Evolutionary conservation across 2,888 invertebrate species (phyloP).

Genomic region (Cerceris rybyensis): DNA sequence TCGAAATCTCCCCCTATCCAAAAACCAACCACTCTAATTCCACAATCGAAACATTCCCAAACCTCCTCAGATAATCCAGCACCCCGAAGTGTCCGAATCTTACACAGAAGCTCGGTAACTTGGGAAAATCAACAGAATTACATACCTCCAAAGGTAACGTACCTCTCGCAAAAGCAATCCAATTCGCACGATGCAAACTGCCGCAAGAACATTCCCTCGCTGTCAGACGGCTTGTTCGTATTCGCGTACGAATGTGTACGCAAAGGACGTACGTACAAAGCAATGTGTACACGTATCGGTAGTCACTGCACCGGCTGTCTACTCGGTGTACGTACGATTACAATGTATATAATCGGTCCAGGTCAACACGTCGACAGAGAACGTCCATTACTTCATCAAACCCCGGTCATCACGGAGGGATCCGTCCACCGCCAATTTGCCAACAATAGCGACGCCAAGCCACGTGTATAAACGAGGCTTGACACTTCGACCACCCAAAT

Average conservation of each 20-base stretch:
- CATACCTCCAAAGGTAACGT: no score
- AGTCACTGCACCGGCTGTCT: constrained; percentile 40
- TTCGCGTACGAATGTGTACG: constrained; percentile 7
- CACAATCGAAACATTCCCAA: no score
- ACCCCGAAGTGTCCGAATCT: no score
- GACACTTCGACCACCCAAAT: constrained; percentile 65
- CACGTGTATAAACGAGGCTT: constrained; percentile 65
- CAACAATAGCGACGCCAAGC: constrained; percentile 69
- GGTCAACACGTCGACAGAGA: constrained; percentile 79
- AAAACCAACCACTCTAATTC: no score
- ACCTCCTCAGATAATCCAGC: no score
- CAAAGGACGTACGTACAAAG: constrained; percentile 42
- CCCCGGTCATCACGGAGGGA: constrained; percentile 74
- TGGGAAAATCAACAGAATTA: no score
- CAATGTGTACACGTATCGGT: constrained; percentile 51
- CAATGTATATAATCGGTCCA: constrained; percentile 60
- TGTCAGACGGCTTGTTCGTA: no score
- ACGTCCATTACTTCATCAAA: constrained; percentile 81
- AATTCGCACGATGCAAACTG: no score
- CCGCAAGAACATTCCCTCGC: no score
- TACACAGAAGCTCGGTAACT: no score
- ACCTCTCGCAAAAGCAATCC: no score
- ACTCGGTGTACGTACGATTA: constrained; percentile 58
- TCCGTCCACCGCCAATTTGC: constrained; percentile 75
- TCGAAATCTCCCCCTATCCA: no score